Evolutionary conservation across 2,113 vertebrate species (phyloP).

Genomic region (Plotosus lineatus): DNA sequence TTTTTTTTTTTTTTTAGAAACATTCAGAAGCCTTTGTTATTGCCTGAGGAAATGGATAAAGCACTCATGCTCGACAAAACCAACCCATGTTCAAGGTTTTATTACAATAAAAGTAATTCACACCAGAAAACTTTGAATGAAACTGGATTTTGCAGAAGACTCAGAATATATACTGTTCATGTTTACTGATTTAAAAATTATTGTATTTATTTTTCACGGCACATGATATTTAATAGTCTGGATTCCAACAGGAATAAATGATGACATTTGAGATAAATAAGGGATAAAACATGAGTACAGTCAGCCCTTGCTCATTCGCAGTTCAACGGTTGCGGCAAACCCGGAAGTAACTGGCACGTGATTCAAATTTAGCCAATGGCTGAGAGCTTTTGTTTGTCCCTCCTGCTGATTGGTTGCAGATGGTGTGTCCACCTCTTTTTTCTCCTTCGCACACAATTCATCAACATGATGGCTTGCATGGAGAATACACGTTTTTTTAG

Average conservation of each 20-base stretch:
- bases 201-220: not conserved
- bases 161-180: not conserved
- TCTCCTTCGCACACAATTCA: no score
- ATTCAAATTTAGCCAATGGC: no score
- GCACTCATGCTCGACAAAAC: not conserved
- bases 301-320: no score
- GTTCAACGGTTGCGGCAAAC: no score
- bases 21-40: not conserved
- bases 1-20: constrained; percentile 12
- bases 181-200: not conserved
- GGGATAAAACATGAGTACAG: no score
- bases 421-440: no score
- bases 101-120: constrained; percentile 6
- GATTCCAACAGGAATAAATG: not conserved
- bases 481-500: no score
- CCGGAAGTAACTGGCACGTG: no score
- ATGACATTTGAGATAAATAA: not conserved
- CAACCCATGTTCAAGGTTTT: not conserved
- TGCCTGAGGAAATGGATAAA: not conserved
- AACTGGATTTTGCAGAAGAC: not conserved
- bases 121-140: not conserved
- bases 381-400: no score
- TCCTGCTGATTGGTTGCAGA: no score
- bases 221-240: not conserved
- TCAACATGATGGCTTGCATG: no score